Percentiles rank a stretch among this genome's conserved stretches.
Evolutionary conservation across 2,888 invertebrate genomes (phyloP).

Genomic region (Drosophila longiperda): DNA sequence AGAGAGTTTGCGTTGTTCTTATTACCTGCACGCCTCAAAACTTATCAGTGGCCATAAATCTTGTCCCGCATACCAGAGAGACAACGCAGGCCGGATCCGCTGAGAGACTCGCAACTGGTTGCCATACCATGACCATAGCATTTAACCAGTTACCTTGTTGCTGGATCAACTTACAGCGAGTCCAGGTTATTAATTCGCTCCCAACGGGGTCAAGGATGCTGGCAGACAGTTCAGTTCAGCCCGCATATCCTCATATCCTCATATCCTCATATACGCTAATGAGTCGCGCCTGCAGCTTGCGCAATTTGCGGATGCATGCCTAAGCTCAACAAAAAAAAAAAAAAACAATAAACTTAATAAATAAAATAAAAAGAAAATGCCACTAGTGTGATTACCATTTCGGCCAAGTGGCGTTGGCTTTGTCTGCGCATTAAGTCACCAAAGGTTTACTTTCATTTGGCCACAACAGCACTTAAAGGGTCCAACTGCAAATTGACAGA

Average conservation of each 20-base stretch:
- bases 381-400: constrained; percentile 75
- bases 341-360: too few relatives aligned
- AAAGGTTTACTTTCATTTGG: constrained; percentile 73
- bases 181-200: constrained; percentile 55
- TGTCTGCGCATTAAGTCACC: constrained; percentile 46
- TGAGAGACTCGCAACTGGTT: constrained; percentile 59
- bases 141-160: constrained; percentile 55
- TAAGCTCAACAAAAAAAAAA: not conserved
- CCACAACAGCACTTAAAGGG: constrained; percentile 59
- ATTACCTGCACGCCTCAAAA: constrained; percentile 81
- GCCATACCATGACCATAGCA: constrained; percentile 71
- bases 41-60: constrained; percentile 82
- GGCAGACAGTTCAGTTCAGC: constrained; percentile 12
- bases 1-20: constrained; percentile 72
- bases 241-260: constrained; percentile 33
- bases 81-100: constrained; percentile 57
- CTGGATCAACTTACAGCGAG: constrained; percentile 9
- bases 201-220: constrained; percentile 80
- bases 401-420: constrained; percentile 52
- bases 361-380: constrained; percentile 38
- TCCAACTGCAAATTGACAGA: constrained; percentile 66
- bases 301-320: constrained; percentile 57
- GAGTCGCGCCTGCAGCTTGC: constrained; percentile 57
- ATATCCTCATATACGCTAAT: constrained; percentile 48
- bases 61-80: constrained; percentile 72